Evolutionary conservation across 2,888 invertebrate species (phyloP).

Genomic region (Ernsta delagoae): DNA sequence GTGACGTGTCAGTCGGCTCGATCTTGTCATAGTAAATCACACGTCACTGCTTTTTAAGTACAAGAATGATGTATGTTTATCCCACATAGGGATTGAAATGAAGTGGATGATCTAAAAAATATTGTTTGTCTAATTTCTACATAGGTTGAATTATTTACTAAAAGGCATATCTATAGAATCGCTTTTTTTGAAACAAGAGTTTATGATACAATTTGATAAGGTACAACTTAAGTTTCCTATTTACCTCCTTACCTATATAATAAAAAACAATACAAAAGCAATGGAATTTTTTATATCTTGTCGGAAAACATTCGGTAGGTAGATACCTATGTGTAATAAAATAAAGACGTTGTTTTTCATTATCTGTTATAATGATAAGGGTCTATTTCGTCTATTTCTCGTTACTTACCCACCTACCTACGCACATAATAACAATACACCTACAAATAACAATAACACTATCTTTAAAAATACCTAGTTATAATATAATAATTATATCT

Average conservation of each 20-base stretch:
- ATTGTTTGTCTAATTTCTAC: too few species aligned
- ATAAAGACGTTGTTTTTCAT: neutral
- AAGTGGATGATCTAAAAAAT: too few species aligned
- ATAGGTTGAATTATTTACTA: too few species aligned
- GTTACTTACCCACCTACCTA: too few species aligned
- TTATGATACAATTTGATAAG: neutral
- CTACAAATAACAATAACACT: too few species aligned
- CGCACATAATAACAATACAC: too few species aligned
- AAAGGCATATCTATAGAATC: too few species aligned
- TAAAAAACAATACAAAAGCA: neutral
- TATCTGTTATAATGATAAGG: neutral
- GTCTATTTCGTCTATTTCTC: too few species aligned
- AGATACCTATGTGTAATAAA: neutral
- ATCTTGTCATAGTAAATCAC: slow-evolving; percentile 70
- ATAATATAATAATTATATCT: too few species aligned
- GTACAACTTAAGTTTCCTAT: neutral
- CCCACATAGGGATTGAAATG: slow-evolving; percentile 45
- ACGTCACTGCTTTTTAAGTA: slow-evolving; percentile 60
- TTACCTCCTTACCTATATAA: neutral
- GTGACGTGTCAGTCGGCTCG: slow-evolving; percentile 54
- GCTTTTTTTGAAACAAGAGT: neutral
- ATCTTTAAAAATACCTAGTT: too few species aligned
- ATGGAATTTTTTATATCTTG: neutral
- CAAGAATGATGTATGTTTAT: slow-evolving; percentile 65
- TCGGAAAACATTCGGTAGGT: too few species aligned